A percentile compares a stretch with the other conserved stretches of the same genome.
These are phyloP conservation scores for Nemoura dubitans DNA, from an alignment of 2,888 invertebrate genomes.

Conservation along the genomic window DNA sequence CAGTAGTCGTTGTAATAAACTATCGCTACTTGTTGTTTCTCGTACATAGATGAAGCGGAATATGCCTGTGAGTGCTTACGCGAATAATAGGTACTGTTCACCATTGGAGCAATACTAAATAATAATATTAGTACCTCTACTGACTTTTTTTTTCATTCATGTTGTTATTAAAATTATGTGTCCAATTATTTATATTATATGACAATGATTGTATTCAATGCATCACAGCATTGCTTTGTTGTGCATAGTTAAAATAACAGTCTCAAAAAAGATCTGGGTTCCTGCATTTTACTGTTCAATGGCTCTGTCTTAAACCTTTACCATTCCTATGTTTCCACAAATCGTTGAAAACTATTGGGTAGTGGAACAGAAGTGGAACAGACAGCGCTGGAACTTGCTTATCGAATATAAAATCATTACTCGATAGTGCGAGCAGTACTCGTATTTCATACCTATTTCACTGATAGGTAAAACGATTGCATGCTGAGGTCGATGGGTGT, in stretches of 20 bases:
- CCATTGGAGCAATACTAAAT: slow-evolving; percentile 3
- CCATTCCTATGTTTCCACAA: no score
- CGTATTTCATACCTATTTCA: no score
- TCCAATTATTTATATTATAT: neutral
- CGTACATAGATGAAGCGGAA: neutral
- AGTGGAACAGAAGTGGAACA: no score
- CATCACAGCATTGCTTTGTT: neutral
- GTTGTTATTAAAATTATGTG: neutral
- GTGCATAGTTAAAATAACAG: slow-evolving; percentile 7
- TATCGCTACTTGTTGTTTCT: neutral
- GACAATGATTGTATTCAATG: neutral
- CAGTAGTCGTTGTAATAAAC: neutral
- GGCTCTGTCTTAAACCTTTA: no score
- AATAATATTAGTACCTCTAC: neutral
- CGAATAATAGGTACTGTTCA: neutral
- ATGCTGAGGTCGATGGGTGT: no score
- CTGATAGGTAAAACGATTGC: no score
- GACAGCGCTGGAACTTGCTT: no score
- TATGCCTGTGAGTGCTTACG: neutral
- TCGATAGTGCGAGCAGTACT: no score
- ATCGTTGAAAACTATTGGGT: no score
- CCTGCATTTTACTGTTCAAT: no score
- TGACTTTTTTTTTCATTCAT: neutral
- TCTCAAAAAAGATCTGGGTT: no score
- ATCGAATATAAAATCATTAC: no score